These are phyloP conservation scores for Drosophila barbarae DNA, from an alignment of 2,888 invertebrate species.

Conservation along the genomic window DNA sequence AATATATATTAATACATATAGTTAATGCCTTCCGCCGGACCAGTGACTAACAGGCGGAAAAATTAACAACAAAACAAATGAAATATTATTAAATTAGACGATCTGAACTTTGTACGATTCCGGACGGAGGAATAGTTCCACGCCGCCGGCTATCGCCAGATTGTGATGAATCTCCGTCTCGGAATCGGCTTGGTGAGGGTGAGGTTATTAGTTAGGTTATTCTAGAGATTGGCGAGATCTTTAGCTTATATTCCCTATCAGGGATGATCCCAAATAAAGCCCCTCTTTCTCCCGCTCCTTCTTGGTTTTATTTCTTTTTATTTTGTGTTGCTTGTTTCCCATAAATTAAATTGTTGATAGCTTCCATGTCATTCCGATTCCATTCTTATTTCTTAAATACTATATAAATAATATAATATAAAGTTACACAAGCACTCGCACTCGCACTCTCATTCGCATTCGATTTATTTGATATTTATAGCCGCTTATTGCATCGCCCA, in stretches of 20 bases:
- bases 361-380: conserved; percentile 13
- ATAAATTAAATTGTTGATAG: conserved; percentile 28
- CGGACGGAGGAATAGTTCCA: conserved; percentile 48
- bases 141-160: conserved; percentile 7
- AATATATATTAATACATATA: conserved; percentile 9
- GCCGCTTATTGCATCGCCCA: conserved; percentile 69
- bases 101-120: conserved; percentile 60
- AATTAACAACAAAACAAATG: conserved; percentile 53
- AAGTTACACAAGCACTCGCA: conserved; percentile 27
- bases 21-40: conserved; percentile 36
- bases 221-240: conserved; percentile 4
- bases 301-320: neutral
- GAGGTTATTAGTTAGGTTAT: conserved; percentile 33
- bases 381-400: conserved; percentile 17
- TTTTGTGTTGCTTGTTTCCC: neutral
- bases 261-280: conserved; percentile 5
- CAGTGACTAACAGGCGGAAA: conserved; percentile 61
- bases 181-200: conserved; percentile 31
- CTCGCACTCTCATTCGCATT: conserved; percentile 14
- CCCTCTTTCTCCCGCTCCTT: conserved; percentile 7
- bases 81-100: conserved; percentile 45
- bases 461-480: conserved; percentile 66
- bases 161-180: conserved; percentile 36
- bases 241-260: conserved; percentile 8
- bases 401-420: conserved; percentile 21